phyloP scores from a whole-genome alignment of 2,113 vertebrate species.

The Grantiella picta region DNA sequence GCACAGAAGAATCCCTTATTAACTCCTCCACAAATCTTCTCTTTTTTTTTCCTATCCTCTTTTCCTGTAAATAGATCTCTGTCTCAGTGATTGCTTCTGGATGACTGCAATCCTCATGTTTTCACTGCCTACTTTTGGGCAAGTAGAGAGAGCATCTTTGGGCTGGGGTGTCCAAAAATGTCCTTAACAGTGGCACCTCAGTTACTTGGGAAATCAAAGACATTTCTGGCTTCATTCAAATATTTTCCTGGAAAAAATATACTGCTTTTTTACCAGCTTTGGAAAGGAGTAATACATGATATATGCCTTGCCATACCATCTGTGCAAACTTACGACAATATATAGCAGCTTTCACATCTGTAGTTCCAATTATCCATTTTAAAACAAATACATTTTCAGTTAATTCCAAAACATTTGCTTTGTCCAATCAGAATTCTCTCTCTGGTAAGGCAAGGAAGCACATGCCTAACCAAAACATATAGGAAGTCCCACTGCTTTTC shows the following conservation, averaged over 20 bases:
- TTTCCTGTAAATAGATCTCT: neutral
- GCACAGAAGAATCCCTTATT: neutral
- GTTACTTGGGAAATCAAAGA: neutral
- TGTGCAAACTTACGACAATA: neutral
- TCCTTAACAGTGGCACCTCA: neutral
- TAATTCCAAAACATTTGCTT: neutral
- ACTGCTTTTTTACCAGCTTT: neutral
- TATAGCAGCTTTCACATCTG: neutral
- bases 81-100: neutral
- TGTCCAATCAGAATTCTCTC: neutral
- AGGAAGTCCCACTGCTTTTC: neutral
- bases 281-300: neutral
- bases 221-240: slow-evolving; percentile 2
- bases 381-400: neutral
- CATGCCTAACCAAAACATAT: neutral
- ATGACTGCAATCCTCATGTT: neutral
- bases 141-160: neutral
- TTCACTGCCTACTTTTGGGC: neutral
- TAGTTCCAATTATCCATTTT: neutral
- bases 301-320: neutral
- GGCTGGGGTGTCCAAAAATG: neutral
- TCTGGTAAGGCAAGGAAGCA: neutral
- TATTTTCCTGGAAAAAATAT: neutral
- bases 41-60: neutral
- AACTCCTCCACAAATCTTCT: neutral